Evolutionary conservation across 2,888 invertebrate species (phyloP).

Genomic region (Xiphydria camelus): DNA sequence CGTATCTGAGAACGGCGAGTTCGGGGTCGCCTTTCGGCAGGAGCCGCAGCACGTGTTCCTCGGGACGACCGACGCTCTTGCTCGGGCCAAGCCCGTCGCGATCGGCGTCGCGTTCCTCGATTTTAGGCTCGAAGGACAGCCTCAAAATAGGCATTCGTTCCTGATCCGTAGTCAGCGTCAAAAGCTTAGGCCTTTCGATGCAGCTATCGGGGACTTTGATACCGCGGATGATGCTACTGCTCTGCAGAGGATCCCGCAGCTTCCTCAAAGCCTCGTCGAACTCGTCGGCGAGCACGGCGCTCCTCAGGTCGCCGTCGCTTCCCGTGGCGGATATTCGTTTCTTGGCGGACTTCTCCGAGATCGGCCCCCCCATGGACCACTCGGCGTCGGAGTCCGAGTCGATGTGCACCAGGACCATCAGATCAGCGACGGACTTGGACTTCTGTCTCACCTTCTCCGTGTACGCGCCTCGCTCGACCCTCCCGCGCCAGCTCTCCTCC

Average conservation of each 20-base stretch:
- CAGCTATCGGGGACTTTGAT: conserved; percentile 11
- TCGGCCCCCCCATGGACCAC: conserved; percentile 55
- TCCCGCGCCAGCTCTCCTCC: conserved; percentile 66
- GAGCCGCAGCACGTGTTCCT: conserved; percentile 38
- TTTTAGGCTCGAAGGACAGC: conserved; percentile 31
- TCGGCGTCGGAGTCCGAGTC: conserved; percentile 68
- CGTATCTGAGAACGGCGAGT: conserved; percentile 37
- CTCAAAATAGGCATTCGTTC: conserved; percentile 47
- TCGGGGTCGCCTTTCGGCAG: conserved; percentile 37
- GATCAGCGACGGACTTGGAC: conserved; percentile 69
- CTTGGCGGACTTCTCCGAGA: conserved; percentile 41
- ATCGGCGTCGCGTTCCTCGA: not conserved
- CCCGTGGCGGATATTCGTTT: conserved; percentile 56
- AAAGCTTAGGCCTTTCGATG: conserved; percentile 40
- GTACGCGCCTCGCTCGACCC: conserved; percentile 64
- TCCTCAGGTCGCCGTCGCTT: conserved; percentile 64
- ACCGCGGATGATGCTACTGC: conserved; percentile 4
- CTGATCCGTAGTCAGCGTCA: conserved; percentile 41
- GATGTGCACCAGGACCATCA: conserved; percentile 70
- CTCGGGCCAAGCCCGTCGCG: too few relatives aligned
- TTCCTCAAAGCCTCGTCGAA: conserved; percentile 63
- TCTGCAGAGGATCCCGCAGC: conserved; percentile 48
- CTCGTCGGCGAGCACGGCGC: conserved; percentile 59
- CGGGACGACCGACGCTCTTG: conserved; percentile 15
- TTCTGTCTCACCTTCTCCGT: conserved; percentile 69